These are phyloP conservation scores for Beris chalybata DNA, from an alignment of 2,888 invertebrate species.

Conservation along the genomic window DNA sequence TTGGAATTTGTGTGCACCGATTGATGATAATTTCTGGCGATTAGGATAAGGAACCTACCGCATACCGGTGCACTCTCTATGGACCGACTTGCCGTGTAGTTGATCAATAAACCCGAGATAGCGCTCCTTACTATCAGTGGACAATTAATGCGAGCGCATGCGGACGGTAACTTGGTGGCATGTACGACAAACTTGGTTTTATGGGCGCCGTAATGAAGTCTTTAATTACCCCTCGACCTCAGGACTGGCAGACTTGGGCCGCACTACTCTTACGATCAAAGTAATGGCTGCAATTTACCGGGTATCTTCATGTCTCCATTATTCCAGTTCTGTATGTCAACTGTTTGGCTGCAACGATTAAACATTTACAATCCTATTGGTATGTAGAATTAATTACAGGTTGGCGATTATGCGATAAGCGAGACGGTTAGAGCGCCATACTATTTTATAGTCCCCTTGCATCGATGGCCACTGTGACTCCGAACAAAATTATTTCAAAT, in stretches of 20 bases:
- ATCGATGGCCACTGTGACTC: not conserved
- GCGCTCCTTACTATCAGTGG: no score
- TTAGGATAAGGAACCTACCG: slow-evolving; percentile 11
- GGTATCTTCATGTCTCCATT: slow-evolving; percentile 32
- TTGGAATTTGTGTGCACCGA: not conserved
- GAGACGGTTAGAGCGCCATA: slow-evolving; percentile 8
- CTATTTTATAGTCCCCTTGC: not conserved
- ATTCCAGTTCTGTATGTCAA: slow-evolving; percentile 26
- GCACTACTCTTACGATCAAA: slow-evolving; percentile 12
- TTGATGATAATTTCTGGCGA: not conserved
- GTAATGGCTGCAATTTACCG: slow-evolving; percentile 20
- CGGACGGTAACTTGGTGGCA: not conserved
- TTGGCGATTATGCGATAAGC: slow-evolving; percentile 24
- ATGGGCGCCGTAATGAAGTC: not conserved
- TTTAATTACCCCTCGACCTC: no score
- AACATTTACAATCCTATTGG: slow-evolving; percentile 32
- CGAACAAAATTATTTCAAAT: slow-evolving; percentile 21
- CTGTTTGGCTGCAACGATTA: slow-evolving; percentile 25
- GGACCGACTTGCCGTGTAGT: no score
- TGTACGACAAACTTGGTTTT: slow-evolving; percentile 1
- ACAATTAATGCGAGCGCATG: not conserved
- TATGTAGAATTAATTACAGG: slow-evolving; percentile 27
- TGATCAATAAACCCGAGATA: no score
- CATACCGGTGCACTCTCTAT: not conserved
- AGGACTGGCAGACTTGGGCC: no score